phyloP scores from a whole-genome alignment of 2,113 vertebrate genomes.

The Zapus hudsonius region DNA sequence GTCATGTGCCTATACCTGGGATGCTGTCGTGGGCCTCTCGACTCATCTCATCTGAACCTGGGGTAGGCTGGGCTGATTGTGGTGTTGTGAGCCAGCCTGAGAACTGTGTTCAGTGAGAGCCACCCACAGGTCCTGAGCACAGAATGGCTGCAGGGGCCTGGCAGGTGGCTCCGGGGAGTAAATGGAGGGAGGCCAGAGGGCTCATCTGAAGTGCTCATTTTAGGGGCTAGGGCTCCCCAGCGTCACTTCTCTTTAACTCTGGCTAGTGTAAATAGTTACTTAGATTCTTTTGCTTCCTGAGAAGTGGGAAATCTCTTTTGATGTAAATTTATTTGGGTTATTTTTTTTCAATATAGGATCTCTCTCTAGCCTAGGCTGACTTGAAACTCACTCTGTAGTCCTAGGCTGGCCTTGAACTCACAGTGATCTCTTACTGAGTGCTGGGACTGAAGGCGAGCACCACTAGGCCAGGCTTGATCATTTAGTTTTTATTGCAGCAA shows the following conservation, averaged over 20 bases:
- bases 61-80: background rate
- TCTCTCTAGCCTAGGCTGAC: too few relatives aligned
- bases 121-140: background rate
- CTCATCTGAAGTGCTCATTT: background rate
- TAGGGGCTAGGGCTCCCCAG: background rate
- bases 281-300: constrained; percentile 25
- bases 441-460: too few relatives aligned
- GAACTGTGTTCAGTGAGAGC: background rate
- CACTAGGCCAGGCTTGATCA: too few relatives aligned
- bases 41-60: background rate
- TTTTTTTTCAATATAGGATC: too few relatives aligned
- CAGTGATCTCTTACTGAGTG: too few relatives aligned
- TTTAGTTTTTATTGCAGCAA: background rate
- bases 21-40: background rate
- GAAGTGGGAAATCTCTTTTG: background rate
- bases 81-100: background rate
- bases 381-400: too few relatives aligned
- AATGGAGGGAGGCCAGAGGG: background rate
- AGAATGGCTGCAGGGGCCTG: background rate
- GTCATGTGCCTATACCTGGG: background rate
- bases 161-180: background rate
- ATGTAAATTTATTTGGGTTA: too few relatives aligned
- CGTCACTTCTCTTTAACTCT: background rate
- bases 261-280: background rate
- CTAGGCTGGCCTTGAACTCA: too few relatives aligned